Base-by-base conservation (phyloP, 2,888 invertebrate genomes). In the Pogonocherus hispidulus region DNA sequence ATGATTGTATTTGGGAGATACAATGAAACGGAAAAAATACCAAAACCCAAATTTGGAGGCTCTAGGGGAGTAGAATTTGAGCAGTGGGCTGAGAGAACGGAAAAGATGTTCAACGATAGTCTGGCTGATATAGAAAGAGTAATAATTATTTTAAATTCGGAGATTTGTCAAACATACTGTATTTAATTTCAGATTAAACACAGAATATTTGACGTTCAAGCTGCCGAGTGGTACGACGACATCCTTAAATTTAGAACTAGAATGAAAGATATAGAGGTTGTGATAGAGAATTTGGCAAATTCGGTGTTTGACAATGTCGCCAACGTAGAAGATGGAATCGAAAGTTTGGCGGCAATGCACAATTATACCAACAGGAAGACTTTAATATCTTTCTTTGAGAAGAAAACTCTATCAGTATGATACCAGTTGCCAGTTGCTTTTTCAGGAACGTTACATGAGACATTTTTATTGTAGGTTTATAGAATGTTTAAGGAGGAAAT, bases 1-100 rank as follows among this genome's bases (percentile, higher is more conserved):
- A 95, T 96, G 93, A 92, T 94, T 68, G 93, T 94, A 64, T 97
- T 96, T 85, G 95, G 94, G 2, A 90, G 92, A 78, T 74, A 91
- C 76, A 93, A 94, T 79, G 96, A 96, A 81, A 89, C 91, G 0
- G 89, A 90, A 72, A 83, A 86, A 5, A 91, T 92, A 59, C 88
- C 89, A 3, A 90, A 91, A 81, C 93, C 96, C 0, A 88, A 89
- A 71, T 97, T 97, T 83, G 90, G 91, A 2, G 94, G 96, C 0
- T 91, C 93, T 0, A 88, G 89, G 44, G 93, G 93, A 0, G 85
- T 86, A 11, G 89, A 91, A 73, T 91, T 92, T 78, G 92, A 92
- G 76, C 87, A 85, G 54, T 91, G 91, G 78, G 92, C 91, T 57
- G 88, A 88, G 41, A 89, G 90, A 81, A 90, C 95, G 62, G 95